Conservation (phyloP, 2,113 vertebrate genomes). For the Perca schrenkii region DNA sequence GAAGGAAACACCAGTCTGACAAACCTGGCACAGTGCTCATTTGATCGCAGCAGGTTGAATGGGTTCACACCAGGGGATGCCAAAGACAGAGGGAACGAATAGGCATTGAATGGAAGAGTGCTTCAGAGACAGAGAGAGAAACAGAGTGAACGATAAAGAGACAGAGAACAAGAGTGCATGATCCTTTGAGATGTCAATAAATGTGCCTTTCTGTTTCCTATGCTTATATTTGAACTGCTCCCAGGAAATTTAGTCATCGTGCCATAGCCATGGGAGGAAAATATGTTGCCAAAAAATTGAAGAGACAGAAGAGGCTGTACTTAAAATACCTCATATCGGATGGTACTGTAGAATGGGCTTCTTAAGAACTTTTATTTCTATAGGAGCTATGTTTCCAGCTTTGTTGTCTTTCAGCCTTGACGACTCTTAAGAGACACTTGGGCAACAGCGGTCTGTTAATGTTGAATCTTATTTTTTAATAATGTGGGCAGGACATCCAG, state of each 20-base stretch:
- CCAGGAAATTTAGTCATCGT: conserved; percentile 71
- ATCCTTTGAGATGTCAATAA: conserved; percentile 70
- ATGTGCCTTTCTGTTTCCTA: conserved; percentile 85
- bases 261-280: conserved; percentile 71
- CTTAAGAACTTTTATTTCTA: conserved; percentile 22
- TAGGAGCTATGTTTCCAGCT: conserved; percentile 36
- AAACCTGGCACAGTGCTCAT: conserved; percentile 85
- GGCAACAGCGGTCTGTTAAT: conserved; percentile 28
- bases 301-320: conserved; percentile 49
- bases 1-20: conserved; percentile 89
- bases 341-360: conserved; percentile 53
- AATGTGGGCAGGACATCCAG: conserved; percentile 44
- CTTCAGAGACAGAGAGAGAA: conserved; percentile 64
- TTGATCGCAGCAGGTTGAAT: conserved; percentile 86
- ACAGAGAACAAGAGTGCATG: conserved; percentile 40
- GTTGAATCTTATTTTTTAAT: conserved; percentile 45
- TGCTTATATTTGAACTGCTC: conserved; percentile 65
- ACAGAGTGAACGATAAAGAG: conserved; percentile 30
- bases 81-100: conserved; percentile 89
- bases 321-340: conserved; percentile 70
- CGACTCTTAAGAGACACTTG: background rate
- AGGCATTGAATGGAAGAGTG: conserved; percentile 82
- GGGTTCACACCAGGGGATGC: conserved; percentile 84
- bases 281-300: conserved; percentile 81
- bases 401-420: conserved; percentile 23